Conservation (phyloP, 1,140 invertebrate genomes). For the Pseudomyrmex sp. region DNA sequence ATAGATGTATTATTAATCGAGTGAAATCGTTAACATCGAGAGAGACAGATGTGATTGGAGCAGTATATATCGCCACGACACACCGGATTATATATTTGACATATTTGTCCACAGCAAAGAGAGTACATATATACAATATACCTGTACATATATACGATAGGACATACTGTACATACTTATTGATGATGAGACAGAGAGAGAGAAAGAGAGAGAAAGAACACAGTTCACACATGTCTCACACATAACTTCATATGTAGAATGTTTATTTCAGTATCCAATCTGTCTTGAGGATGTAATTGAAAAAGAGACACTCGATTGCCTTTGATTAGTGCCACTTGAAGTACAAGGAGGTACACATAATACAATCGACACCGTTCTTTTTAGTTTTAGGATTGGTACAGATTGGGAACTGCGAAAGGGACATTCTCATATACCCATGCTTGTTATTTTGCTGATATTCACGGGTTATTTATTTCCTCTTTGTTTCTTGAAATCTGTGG, state of each 20-base stretch:
- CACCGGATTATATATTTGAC: slow-evolving; percentile 44
- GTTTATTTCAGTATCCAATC: slow-evolving; percentile 88
- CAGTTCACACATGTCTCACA: slow-evolving; percentile 81
- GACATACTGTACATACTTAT: slow-evolving; percentile 80
- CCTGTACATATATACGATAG: slow-evolving; percentile 69
- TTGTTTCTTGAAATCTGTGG: slow-evolving; percentile 80
- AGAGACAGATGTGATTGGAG: slow-evolving; percentile 86
- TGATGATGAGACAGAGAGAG: slow-evolving; percentile 52
- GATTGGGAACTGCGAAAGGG: slow-evolving; percentile 88
- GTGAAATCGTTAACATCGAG: slow-evolving; percentile 83
- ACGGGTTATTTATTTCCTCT: slow-evolving; percentile 80
- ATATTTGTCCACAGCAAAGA: slow-evolving; percentile 51
- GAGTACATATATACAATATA: slow-evolving; percentile 34
- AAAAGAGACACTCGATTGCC: slow-evolving; percentile 57
- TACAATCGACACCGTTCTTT: slow-evolving; percentile 61
- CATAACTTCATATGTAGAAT: slow-evolving; percentile 86
- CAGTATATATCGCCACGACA: slow-evolving; percentile 66
- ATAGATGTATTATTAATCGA: slow-evolving; percentile 81
- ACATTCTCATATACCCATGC: slow-evolving; percentile 88
- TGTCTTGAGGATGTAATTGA: slow-evolving; percentile 81
- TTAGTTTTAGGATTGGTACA: slow-evolving; percentile 82
- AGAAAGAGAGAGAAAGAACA: slow-evolving; percentile 68
- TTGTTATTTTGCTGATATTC: slow-evolving; percentile 83
- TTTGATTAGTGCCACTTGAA: slow-evolving; percentile 56
- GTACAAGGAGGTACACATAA: slow-evolving; percentile 68